Evolutionary conservation across 2,797 vertebrate genomes (phyloP), one percentile per base, ranked within the genome.

Genomic region (Pangasius larnaudii): DNA sequence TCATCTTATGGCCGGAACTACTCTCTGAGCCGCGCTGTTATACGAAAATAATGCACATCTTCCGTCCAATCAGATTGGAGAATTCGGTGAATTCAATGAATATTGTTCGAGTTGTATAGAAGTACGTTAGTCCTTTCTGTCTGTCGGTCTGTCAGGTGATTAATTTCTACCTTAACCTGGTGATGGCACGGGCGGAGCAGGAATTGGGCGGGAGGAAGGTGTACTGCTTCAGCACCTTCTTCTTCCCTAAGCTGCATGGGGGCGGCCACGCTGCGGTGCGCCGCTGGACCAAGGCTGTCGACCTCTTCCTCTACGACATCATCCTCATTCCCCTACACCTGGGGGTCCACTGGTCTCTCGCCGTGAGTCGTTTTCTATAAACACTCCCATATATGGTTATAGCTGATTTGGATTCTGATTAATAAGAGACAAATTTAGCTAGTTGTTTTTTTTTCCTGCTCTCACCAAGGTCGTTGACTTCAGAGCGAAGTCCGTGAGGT

Each of bases 81-180:
- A 72, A 13, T 46, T 72, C 1, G 6, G 13, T 18, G 11, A 53
- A 10, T 33, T 0, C 22, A 9, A 11, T 77, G 5, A 51, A 53
- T 51, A 11, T 58, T 58, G 18, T 56, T 33, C 11, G 16, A 74
- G 46, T 49, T 30, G 74, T 77, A 30, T 24, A 24, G 16, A 42
- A 16, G 53, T 56, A 33, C 22, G 14, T 10, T 27, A n/a, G 24
- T 27, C 2, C 46, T 77, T 59, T 1, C 19, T 42, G 0, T 74
- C 39, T 67, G 10, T 67, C 2, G 19, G 3, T 85, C 58, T 13
- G 74, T 71, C 82, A 98, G 98, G 94, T 99, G 83, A 97, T 99
- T 81, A 99, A 99, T 94, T 99, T 99, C 96, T 99, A 99, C 95
- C 95, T 99, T 91, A 95, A 94, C 91, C 96, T 99, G 89, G 91